Evolutionary conservation across 2,113 vertebrate genomes (phyloP).

Genomic region (Hoplias malabaricus): DNA sequence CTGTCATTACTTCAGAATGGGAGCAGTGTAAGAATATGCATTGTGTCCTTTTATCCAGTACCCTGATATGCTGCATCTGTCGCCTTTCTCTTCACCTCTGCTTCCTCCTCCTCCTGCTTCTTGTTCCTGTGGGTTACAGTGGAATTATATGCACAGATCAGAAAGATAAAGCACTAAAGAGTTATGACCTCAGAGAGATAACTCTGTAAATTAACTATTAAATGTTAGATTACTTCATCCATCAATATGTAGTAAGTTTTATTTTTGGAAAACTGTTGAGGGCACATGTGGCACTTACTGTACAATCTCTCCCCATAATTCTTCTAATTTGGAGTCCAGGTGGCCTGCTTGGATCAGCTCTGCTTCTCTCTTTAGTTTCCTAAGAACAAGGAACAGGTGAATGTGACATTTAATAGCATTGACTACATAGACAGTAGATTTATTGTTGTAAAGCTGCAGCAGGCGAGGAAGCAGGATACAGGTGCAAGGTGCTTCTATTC

Average conservation of each 20-base stretch:
- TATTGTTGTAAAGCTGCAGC: background rate
- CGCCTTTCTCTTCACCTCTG: constrained; percentile 88
- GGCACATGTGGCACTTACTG: constrained; percentile 71
- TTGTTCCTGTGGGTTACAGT: constrained; percentile 60
- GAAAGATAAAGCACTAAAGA: too few species aligned
- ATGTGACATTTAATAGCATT: background rate
- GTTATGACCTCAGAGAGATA: background rate
- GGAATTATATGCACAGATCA: background rate
- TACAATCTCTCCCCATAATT: constrained; percentile 87
- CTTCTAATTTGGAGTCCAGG: constrained; percentile 87
- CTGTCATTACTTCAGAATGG: background rate
- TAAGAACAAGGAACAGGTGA: constrained; percentile 53
- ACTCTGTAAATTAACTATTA: background rate
- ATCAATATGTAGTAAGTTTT: too few species aligned
- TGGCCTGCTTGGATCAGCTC: constrained; percentile 91
- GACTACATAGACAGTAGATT: background rate
- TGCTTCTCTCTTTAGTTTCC: constrained; percentile 90
- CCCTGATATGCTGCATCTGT: constrained; percentile 93
- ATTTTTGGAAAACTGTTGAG: background rate
- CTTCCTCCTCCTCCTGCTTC: constrained; percentile 89
- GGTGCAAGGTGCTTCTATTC: too few species aligned
- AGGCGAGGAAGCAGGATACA: too few species aligned
- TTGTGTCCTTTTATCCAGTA: constrained; percentile 58
- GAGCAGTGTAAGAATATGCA: background rate
- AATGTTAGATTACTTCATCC: too few species aligned